Conservation (phyloP, 1,140 invertebrate species). For the Heliothis virescens region DNA sequence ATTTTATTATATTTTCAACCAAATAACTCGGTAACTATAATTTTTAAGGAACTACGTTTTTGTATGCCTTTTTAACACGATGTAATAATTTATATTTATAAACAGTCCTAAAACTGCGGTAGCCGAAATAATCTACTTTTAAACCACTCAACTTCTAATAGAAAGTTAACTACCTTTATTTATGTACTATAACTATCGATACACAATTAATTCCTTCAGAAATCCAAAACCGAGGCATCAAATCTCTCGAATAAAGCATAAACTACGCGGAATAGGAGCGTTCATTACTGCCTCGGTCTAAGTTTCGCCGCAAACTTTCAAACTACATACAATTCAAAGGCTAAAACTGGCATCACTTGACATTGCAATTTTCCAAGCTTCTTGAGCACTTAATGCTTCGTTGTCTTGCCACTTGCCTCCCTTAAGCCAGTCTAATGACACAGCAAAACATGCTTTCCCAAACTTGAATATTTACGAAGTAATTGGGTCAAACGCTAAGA, state of each 20-base stretch:
- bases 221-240: slow-evolving; percentile 27
- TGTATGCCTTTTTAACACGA: too few relatives aligned
- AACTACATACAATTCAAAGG: slow-evolving; percentile 46
- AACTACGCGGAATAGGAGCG: slow-evolving; percentile 29
- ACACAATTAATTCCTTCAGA: neutral
- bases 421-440: slow-evolving; percentile 47
- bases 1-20: neutral
- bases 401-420: slow-evolving; percentile 58
- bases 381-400: slow-evolving; percentile 56
- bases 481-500: slow-evolving; percentile 47
- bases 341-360: slow-evolving; percentile 52
- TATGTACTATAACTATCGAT: too few relatives aligned
- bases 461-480: slow-evolving; percentile 46
- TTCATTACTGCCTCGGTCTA: slow-evolving; percentile 32
- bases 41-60: too few relatives aligned
- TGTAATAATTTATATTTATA: too few relatives aligned
- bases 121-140: too few relatives aligned
- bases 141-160: neutral
- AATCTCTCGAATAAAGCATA: slow-evolving; percentile 34
- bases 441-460: slow-evolving; percentile 42
- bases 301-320: slow-evolving; percentile 41
- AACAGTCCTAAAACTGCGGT: neutral
- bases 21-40: too few relatives aligned
- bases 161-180: too few relatives aligned
- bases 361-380: slow-evolving; percentile 58